A percentile compares a stretch with the other conserved stretches of the same genome.
phyloP scores from a whole-genome alignment of 2,888 invertebrate species.

The Halocaridina rubra region DNA sequence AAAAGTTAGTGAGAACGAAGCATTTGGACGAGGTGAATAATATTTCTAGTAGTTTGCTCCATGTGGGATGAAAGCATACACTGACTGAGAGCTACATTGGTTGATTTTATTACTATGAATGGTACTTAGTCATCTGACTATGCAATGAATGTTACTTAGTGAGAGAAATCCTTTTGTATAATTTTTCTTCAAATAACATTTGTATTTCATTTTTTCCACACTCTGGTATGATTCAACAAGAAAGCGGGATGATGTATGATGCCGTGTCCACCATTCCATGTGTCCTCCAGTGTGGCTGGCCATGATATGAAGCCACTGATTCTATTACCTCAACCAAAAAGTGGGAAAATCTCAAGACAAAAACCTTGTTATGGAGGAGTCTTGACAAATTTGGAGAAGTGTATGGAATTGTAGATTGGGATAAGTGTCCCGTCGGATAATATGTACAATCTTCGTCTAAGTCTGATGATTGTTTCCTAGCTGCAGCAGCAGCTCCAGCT shows the following conservation, averaged over 20 bases:
- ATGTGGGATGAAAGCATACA: too few species aligned
- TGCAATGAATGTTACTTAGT: too few species aligned
- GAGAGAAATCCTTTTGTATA: too few species aligned
- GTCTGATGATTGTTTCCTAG: background rate
- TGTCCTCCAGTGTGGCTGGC: conserved; percentile 3
- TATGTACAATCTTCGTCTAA: background rate
- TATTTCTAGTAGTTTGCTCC: too few species aligned
- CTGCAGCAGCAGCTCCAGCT: background rate
- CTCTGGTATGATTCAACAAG: background rate
- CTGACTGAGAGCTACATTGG: too few species aligned
- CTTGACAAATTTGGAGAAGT: background rate
- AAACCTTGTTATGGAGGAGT: background rate
- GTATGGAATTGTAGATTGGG: background rate
- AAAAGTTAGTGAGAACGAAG: too few species aligned
- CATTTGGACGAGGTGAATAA: too few species aligned
- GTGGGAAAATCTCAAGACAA: conserved; percentile 10
- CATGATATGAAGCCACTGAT: background rate
- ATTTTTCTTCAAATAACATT: too few species aligned
- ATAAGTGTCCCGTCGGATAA: background rate
- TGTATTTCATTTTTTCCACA: background rate
- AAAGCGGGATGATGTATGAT: background rate
- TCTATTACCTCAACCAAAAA: background rate
- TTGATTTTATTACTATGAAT: too few species aligned
- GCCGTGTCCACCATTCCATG: background rate
- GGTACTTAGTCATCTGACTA: too few species aligned